A percentile compares a stretch with the other conserved stretches of the same genome.
Conservation (phyloP, 2,888 invertebrate species). For the Tenodera sinensis region DNA sequence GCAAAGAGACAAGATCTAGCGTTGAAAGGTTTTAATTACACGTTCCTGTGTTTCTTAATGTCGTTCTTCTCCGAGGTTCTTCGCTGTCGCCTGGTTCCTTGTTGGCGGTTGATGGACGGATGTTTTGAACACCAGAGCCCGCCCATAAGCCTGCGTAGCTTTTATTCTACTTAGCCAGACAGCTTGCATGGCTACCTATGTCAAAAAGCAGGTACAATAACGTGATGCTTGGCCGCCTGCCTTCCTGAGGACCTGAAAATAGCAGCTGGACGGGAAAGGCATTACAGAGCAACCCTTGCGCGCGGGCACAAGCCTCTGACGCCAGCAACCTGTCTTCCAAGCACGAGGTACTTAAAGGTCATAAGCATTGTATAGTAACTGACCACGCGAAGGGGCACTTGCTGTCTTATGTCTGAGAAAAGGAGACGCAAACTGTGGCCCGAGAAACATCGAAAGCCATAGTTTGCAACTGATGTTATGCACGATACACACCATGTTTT, state of each 20-base stretch:
- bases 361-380: no score
- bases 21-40: no score
- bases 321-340: not conserved
- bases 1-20: no score
- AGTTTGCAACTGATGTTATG: no score
- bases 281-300: not conserved
- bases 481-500: no score
- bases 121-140: not conserved
- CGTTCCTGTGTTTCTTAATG: not conserved
- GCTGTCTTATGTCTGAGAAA: no score
- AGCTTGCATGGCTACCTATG: not conserved
- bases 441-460: no score
- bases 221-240: not conserved
- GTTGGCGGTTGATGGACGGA: not conserved
- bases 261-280: not conserved
- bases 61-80: not conserved
- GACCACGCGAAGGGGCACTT: no score
- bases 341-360: no score
- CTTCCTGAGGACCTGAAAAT: not conserved
- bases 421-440: no score
- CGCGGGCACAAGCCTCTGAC: not conserved
- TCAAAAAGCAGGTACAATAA: not conserved
- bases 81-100: not conserved
- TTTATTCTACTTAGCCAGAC: not conserved
- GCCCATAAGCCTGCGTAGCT: not conserved